A percentile compares a stretch with the other conserved stretches of the same genome.
These are phyloP conservation scores for Drosophila neocordata DNA, from an alignment of 1,140 invertebrate genomes.

Conservation along the genomic window DNA sequence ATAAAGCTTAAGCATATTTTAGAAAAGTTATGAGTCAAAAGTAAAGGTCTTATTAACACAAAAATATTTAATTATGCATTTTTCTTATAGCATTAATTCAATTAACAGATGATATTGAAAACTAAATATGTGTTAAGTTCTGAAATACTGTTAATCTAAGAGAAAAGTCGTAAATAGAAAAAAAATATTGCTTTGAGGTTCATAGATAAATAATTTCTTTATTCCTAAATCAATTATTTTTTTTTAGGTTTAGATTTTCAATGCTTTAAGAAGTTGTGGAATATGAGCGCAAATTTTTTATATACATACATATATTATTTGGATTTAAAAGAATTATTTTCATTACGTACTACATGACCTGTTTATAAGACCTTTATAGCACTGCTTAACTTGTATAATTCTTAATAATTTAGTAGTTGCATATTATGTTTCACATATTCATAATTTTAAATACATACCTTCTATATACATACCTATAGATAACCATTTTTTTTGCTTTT, in stretches of 20 bases:
- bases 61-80: not conserved
- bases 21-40: constrained; percentile 2
- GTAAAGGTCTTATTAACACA: constrained; percentile 12
- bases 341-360: not conserved
- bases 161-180: not conserved
- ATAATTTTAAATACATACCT: not conserved
- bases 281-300: too few relatives aligned
- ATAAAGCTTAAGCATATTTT: constrained; percentile 17
- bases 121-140: not conserved
- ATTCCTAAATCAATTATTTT: not conserved
- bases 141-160: not conserved
- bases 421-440: not conserved
- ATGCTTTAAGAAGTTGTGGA: not conserved
- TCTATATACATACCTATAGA: not conserved
- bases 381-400: not conserved
- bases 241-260: not conserved
- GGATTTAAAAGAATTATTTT: not conserved
- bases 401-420: constrained; percentile 4
- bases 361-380: not conserved
- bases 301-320: not conserved
- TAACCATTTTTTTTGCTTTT: constrained; percentile 32
- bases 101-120: constrained; percentile 6
- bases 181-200: not conserved
- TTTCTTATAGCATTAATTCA: not conserved
- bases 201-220: not conserved